A percentile compares a stretch with the other conserved stretches of the same genome.
phyloP scores from a whole-genome alignment of 2,797 vertebrate genomes.

The Phoebastria nigripes region DNA sequence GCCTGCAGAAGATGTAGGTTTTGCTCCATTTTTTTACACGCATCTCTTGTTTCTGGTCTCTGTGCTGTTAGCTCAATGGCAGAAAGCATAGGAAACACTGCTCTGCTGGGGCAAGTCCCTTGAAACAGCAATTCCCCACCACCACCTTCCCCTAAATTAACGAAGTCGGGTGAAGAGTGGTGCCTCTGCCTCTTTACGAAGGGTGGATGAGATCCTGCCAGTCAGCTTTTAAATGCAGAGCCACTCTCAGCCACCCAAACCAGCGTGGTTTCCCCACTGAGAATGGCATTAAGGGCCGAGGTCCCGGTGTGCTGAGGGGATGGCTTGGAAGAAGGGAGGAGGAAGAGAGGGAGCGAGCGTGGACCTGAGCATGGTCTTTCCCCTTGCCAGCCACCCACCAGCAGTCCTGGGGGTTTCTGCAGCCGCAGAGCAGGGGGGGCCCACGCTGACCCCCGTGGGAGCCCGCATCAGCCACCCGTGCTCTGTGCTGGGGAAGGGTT shows the following conservation, averaged over 20 bases:
- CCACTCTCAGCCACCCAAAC: neutral
- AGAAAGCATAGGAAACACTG: neutral
- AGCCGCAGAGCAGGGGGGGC: neutral
- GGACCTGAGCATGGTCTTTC: no score
- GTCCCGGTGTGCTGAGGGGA: neutral
- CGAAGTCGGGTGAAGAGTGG: neutral
- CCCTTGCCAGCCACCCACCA: neutral
- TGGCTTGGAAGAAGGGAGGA: neutral
- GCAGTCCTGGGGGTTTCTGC: neutral
- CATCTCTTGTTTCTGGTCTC: neutral
- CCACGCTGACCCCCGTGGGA: rapidly evolving
- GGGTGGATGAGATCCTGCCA: neutral
- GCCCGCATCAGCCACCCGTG: rapidly evolving
- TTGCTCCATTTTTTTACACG: neutral
- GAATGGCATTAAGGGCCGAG: neutral
- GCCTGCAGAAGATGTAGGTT: neutral
- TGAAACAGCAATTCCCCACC: neutral
- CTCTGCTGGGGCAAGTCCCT: neutral
- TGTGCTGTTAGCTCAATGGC: neutral
- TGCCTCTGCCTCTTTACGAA: neutral
- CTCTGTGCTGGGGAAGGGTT: neutral
- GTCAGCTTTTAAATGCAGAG: neutral
- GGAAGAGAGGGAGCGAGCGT: rapidly evolving
- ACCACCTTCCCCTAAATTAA: neutral
- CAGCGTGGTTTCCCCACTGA: rapidly evolving